Evolutionary conservation across 2,113 vertebrate species (phyloP).

Genomic region (Clarias gariepinus): DNA sequence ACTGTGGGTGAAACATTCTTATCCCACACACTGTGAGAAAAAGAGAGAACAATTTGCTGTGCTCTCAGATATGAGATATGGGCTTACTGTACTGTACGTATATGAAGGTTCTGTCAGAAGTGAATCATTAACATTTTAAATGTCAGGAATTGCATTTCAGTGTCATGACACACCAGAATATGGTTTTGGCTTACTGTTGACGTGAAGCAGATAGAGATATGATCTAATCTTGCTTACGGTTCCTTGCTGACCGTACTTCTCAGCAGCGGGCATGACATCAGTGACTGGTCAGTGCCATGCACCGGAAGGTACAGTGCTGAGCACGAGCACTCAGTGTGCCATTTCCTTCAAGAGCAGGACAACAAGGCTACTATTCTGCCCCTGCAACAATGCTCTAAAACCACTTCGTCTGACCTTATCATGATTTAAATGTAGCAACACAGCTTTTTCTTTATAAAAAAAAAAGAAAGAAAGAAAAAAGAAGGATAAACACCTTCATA

Average conservation of each 20-base stretch:
- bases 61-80: background rate
- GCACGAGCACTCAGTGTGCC: conserved; percentile 60
- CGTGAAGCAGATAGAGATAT: conserved; percentile 57
- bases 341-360: conserved; percentile 61
- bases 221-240: conserved; percentile 42
- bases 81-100: conserved; percentile 12
- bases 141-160: background rate
- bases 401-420: background rate
- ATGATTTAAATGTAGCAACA: background rate
- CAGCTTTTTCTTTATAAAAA: background rate
- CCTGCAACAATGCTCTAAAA: conserved; percentile 44
- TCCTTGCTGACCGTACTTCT: conserved; percentile 6
- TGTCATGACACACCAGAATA: conserved; percentile 46
- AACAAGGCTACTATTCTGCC: conserved; percentile 66
- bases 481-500: too few species aligned
- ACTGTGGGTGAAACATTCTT: conserved; percentile 49
- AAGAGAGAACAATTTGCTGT: conserved; percentile 26
- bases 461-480: too few species aligned
- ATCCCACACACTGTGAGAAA: conserved; percentile 36
- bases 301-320: conserved; percentile 69
- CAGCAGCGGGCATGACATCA: conserved; percentile 41
- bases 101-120: background rate
- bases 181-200: conserved; percentile 46
- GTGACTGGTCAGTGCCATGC: conserved; percentile 68
- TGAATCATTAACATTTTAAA: background rate